Conservation (phyloP, 2,113 vertebrate genomes). For the Paralichthys olivaceus region DNA sequence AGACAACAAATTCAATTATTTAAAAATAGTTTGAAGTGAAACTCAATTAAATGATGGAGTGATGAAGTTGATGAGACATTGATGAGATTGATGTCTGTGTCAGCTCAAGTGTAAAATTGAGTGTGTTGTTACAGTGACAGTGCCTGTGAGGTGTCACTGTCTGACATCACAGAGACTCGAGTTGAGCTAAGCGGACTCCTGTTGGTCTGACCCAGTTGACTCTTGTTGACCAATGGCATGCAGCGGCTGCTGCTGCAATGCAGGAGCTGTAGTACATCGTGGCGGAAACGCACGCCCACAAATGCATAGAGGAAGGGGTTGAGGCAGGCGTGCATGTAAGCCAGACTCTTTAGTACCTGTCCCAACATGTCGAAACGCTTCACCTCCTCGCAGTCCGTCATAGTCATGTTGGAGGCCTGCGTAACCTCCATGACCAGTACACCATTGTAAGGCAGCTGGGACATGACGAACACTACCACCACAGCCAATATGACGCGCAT, state of each 20-base stretch:
- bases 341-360: slow-evolving; percentile 87
- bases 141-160: slow-evolving; percentile 78
- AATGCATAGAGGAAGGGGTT: slow-evolving; percentile 92
- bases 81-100: no score
- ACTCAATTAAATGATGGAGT: no score
- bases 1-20: no score
- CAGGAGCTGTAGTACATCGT: slow-evolving; percentile 77
- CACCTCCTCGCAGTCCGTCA: slow-evolving; percentile 72
- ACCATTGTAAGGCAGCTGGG: slow-evolving; percentile 89
- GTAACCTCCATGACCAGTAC: slow-evolving; percentile 82
- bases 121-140: slow-evolving; percentile 76
- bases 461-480: slow-evolving; percentile 84
- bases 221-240: not conserved
- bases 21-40: no score
- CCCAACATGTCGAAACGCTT: slow-evolving; percentile 69
- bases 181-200: slow-evolving; percentile 45
- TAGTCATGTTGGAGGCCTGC: slow-evolving; percentile 60
- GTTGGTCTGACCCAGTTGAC: slow-evolving; percentile 13
- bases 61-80: no score
- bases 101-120: no score
- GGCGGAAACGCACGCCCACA: slow-evolving; percentile 86
- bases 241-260: slow-evolving; percentile 36
- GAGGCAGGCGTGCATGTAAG: slow-evolving; percentile 90
- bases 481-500: slow-evolving; percentile 86
- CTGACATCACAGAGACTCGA: slow-evolving; percentile 69